Evolutionary conservation across 2,797 vertebrate genomes (phyloP).

Genomic region (Helarctos malayanus): DNA sequence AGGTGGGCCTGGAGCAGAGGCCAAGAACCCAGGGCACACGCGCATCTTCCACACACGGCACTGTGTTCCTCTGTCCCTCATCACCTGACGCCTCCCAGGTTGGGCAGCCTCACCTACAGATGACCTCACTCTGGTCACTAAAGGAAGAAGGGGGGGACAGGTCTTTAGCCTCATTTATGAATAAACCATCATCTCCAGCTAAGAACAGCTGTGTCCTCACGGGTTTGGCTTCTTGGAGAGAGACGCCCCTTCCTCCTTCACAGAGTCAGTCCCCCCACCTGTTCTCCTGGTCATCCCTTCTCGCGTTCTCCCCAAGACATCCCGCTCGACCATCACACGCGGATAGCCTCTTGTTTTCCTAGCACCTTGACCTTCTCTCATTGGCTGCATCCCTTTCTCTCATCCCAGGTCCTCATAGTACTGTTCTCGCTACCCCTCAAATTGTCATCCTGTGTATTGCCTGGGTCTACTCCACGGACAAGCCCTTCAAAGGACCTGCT

Average conservation of each 20-base stretch:
- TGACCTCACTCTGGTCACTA: background rate
- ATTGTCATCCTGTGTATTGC: background rate
- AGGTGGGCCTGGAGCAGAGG: too few relatives aligned
- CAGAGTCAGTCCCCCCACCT: background rate
- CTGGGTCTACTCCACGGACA: background rate
- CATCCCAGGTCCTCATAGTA: background rate
- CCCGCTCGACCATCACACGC: background rate
- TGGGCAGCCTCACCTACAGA: background rate
- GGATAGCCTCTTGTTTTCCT: background rate
- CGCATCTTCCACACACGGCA: fast-evolving
- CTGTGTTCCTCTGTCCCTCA: background rate
- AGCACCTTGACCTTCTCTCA: background rate
- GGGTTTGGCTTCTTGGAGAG: background rate
- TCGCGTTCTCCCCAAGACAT: background rate
- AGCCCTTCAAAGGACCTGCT: background rate
- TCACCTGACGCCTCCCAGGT: too few relatives aligned
- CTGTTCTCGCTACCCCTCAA: background rate
- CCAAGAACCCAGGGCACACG: fast-evolving
- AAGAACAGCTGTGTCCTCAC: background rate
- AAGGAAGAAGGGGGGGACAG: background rate
- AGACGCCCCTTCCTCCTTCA: background rate
- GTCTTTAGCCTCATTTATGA: background rate
- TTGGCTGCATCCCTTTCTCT: background rate
- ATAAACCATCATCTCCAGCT: background rate
- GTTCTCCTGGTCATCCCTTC: too few relatives aligned